Evolutionary conservation across 2,888 invertebrate species (phyloP).

Genomic region (Chouioia cunea): DNA sequence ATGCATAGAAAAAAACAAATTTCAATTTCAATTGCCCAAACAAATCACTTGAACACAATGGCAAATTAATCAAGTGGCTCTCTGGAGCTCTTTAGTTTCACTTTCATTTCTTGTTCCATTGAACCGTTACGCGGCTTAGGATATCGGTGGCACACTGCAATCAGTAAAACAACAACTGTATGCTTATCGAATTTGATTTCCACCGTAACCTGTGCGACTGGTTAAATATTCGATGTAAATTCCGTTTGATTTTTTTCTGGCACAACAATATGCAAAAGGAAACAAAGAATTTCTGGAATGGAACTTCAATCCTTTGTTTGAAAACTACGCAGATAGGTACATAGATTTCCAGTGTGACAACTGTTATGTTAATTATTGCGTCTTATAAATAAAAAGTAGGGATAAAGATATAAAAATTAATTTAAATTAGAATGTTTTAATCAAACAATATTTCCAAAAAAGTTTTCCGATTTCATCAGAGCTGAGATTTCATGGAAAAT

Average conservation of each 20-base stretch:
- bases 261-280: neutral
- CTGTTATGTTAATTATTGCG: no score
- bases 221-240: neutral
- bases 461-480: no score
- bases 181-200: neutral
- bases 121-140: no score
- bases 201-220: neutral
- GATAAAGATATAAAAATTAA: no score
- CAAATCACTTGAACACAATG: conserved; percentile 3
- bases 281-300: no score
- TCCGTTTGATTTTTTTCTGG: neutral
- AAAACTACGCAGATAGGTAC: no score
- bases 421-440: conserved; percentile 18
- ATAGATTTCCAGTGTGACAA: no score
- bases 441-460: conserved; percentile 48
- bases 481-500: conserved; percentile 59
- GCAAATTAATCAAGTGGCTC: conserved; percentile 5
- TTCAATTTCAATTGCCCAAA: neutral
- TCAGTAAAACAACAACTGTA: neutral
- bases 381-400: no score
- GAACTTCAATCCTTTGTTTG: no score
- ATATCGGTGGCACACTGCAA: neutral
- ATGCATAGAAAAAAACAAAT: no score
- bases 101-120: conserved; percentile 7
- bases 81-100: neutral